Evolutionary conservation across 2,797 vertebrate species (phyloP), one percentile per base, ranked within the genome.

Genomic region (Clarias platycephalus): DNA sequence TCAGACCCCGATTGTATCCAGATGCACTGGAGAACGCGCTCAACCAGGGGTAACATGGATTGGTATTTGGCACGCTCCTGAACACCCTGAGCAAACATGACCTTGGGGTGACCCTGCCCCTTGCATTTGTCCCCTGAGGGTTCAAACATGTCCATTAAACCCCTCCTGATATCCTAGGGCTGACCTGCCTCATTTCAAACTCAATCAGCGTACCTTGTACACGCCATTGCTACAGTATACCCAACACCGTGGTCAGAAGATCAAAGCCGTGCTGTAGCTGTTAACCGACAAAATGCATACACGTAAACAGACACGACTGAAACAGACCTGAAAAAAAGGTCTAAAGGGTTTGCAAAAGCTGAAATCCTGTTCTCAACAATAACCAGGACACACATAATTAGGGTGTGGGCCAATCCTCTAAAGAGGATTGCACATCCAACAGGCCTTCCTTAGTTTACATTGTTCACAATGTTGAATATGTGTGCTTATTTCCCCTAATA

Each of bases 171-270:
- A 92, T 89, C 91, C 88, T 83, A 26, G 81, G 90, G 87, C 89
- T 90, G 91, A 91, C 91, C 91, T 93, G 92, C 92, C 85, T 88
- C 88, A 79, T 93, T 93, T 95, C 93, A 95, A 92, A 93, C 91
- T 93, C 93, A 93, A 93, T 93, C 93, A 93, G 75, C 28, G 58
- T 94, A 90, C 90, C 81, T 86, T 68, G 63, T 89, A 89, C 67
- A 84, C 83, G 87, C 78, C 77, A 86, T 49, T 8, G 31, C 75
- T 67, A n/a, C n/a, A n/a, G n/a, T n/a, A 40, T 37, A 44, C 18
- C 66, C 37, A 66, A 84, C 62, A 53, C 28, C 57, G 55, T 40
- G 18, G 75, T 82, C 74, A 81, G 58, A 77, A 49, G 26, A 81
- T 34, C 62, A 63, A 68, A 87, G 68, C 28, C 64, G 64, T 31